Evolutionary conservation across 2,888 invertebrate species (phyloP), one percentile per base, ranked within the genome.

Genomic region (Caenorhabditis drosophilae): DNA sequence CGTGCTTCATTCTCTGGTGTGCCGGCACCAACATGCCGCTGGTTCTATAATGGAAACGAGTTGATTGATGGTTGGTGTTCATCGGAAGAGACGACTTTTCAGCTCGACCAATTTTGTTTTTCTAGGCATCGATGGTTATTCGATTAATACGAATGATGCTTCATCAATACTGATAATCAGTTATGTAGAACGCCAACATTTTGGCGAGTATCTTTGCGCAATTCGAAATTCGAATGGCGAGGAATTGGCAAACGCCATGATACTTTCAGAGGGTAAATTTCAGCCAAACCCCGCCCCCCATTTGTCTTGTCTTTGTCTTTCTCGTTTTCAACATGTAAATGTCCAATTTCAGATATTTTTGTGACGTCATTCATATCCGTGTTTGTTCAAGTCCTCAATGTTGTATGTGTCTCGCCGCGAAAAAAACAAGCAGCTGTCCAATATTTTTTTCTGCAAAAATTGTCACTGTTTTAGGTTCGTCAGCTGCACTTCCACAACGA

Each of bases 131-230:
- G 54, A 68, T 42, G 75, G 73, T 31, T 69, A 71, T 47, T 56
- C 70, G 12, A 68, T 76, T 31, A 41, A 58, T 9, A 52, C 68
- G 36, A 58, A 71, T 31, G 60, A 67, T 23, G 55, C 63, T 15
- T 44, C 51, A 18, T 69, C 76, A n/a, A 62, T 61, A 4, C 64
- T 79, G 18, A 56, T 68, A 22, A 68, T 78, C 46, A 60, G 62
- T 26, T 66, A 55, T 40, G 70, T 77, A 22, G 71, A 70, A 41
- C 76, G 75, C 47, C 59, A 61, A 44, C 75, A 75, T 57, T 59
- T 71, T 27, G 79, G 79, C 26, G 78, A 78, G 55, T 79, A 78
- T 53, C 67, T 79, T 34, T 74, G 78, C 68, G 64, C 79, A 12
- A 73, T 79, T 47, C 69, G 79, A 22, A 79, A 79, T 55, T 46